Percentiles rank a stretch among this genome's conserved stretches.
Conservation (phyloP, 92 coral and sea anemone species). For the Meandrina meandrites region DNA sequence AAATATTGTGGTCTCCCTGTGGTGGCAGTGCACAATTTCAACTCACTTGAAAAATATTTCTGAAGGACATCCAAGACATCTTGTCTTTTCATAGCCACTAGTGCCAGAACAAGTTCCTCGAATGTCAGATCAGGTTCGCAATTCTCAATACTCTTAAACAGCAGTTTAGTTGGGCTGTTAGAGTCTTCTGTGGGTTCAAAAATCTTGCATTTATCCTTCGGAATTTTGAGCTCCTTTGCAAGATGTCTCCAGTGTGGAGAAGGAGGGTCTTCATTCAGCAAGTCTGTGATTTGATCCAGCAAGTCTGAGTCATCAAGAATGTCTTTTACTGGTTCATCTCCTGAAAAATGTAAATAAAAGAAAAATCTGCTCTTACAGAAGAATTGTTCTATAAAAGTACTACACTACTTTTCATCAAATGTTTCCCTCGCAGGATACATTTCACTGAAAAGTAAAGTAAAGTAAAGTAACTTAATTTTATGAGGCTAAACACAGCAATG, state of each 20-base stretch:
- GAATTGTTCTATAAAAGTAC: too few species aligned
- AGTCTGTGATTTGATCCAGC: slow-evolving; percentile 75
- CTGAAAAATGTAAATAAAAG: slow-evolving; percentile 14
- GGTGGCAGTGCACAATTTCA: not conserved
- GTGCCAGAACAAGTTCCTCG: slow-evolving; percentile 84
- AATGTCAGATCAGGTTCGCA: slow-evolving; percentile 85
- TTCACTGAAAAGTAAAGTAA: too few species aligned
- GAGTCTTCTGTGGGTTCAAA: slow-evolving; percentile 69
- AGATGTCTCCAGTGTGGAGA: slow-evolving; percentile 75
- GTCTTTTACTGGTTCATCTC: slow-evolving; percentile 69
- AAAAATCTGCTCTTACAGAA: too few species aligned
- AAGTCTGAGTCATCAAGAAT: slow-evolving; percentile 77
- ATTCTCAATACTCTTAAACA: slow-evolving; percentile 68
- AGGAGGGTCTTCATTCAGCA: slow-evolving; percentile 67
- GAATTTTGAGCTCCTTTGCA: slow-evolving; percentile 74
- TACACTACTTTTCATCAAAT: too few species aligned
- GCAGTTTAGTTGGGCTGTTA: slow-evolving; percentile 73
- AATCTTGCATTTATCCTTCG: slow-evolving; percentile 64
- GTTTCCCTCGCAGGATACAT: too few species aligned
- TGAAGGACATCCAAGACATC: slow-evolving; percentile 74
- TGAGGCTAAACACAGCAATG: too few species aligned
- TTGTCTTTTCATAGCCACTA: slow-evolving; percentile 91
- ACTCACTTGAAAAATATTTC: slow-evolving; percentile 42
- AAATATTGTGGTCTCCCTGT: too few species aligned
- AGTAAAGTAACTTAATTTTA: too few species aligned